Evolutionary conservation across 1,140 invertebrate species (phyloP), one percentile per base, ranked within the genome.

Genomic region (Bombus soroeensis): DNA sequence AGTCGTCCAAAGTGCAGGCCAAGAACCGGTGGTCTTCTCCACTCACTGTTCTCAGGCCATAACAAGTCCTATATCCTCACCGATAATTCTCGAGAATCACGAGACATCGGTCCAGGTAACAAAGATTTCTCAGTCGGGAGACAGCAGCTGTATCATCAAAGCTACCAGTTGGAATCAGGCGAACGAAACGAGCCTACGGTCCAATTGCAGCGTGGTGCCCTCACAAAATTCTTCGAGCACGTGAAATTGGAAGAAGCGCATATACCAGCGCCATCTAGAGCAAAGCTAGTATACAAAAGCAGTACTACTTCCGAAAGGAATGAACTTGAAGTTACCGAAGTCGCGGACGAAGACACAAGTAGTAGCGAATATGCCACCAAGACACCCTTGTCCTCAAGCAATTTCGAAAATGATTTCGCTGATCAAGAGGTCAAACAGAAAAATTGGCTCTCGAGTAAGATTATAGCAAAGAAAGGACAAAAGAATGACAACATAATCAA

Each of bases 161-260:
- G 74, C 57, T 80, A 89, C 73, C 85, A 91, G 15, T 28, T 85
- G 76, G 86, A 83, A 39, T 78, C 85, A 77, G 76, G 64, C 89
- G 83, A 91, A 34, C n/a, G 88, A 88, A 80, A 87, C 28, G 82
- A 91, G 53, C 74, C 83, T 81, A 32, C 83, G 79, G 88, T 59
- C 83, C 88, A 89, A 47, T 53, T 88, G 79, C 86, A 90, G 59
- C 90, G 89, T 64, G 88, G 83, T 53, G 82, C 90, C 70, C 75
- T 85, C 89, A 77, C 88, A 78, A 88, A 91, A 41, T 92, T 87
- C 91, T 86, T 85, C 91, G 93, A 95, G 91, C 88, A 95, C 94
- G 92, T 95, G 94, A 95, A 95, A 95, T 94, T 95, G 95, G 95
- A 95, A 95, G 95, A 95, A 95, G 93, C 94, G 94, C 94, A 95